Base-by-base conservation (phyloP, 1,140 invertebrate genomes). In the Cataglyphis hispanica region DNA sequence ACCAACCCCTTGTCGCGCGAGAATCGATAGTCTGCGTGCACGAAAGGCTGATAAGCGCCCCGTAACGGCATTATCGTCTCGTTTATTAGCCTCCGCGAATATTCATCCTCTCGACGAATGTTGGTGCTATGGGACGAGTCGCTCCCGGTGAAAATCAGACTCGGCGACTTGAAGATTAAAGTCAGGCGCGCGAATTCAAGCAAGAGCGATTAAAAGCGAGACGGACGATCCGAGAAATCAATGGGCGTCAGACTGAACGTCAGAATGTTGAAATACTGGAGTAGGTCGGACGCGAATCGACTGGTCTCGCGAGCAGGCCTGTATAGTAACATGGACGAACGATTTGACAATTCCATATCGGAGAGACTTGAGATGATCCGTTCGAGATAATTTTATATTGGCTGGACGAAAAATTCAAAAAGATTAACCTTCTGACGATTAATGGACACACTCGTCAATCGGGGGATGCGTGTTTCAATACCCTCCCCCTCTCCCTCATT, bases 1-100 rank as follows among this genome's bases (percentile, higher is more conserved):
- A 75, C 66, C 88, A 66, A 40, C 88, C 88, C 87, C 84, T 89
- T 90, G 89, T 87, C 91, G 90, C 91, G 91, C 91, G 89, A 91
- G 90, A 92, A 94, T 94, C 93, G 93, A 94, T 94, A 94, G 91
- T 88, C 90, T 92, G 93, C 93, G 92, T 94, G 90, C 91, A 94
- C 92, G 92, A 93, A 92, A 84, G 74, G 66, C 85, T 77, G 87
- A 89, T 89, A 86, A 86, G 84, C 88, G 78, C 72, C 80, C 76
- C 58, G 76, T 84, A 86, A 37, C 84, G 70, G 72, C 87, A 60
- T 83, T 67, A 69, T 77, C 72, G 40, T 60, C 78, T 66, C 31
- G 27, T 16, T 50, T 58, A 27, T 34, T 74, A 69, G 46, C 66
- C 25, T 66, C n/a, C 37, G 46, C 61, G 64, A 27, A 60, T 74